Percentiles rank a stretch among this genome's conserved stretches.
These are phyloP conservation scores for Cataglyphis hispanica DNA, from an alignment of 1,140 invertebrate species.

Conservation along the genomic window DNA sequence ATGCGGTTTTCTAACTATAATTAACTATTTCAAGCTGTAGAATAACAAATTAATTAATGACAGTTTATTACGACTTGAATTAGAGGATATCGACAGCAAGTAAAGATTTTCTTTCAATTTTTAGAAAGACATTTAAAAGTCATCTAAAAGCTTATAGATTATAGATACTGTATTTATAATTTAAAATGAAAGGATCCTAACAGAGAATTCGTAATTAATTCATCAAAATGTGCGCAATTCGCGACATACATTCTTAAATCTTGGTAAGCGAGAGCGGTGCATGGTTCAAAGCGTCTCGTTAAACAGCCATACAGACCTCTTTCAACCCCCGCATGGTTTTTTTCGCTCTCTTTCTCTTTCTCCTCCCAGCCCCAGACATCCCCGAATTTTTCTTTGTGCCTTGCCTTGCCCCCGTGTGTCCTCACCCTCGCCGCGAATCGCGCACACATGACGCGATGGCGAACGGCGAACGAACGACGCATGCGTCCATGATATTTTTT, in stretches of 20 bases:
- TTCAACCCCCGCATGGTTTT: constrained; percentile 47
- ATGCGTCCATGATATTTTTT: constrained; percentile 70
- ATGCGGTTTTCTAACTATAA: neutral
- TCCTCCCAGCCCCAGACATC: constrained; percentile 56
- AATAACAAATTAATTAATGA: neutral
- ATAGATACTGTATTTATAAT: neutral
- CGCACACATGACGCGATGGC: constrained; percentile 77
- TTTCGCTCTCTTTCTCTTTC: constrained; percentile 33
- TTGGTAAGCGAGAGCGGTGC: constrained; percentile 48
- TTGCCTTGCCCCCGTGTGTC: constrained; percentile 34
- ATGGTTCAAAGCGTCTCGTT: constrained; percentile 60
- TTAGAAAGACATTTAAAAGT: neutral
- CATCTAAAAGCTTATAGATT: neutral
- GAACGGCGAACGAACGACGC: constrained; percentile 69
- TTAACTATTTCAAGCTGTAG: neutral
- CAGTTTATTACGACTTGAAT: neutral
- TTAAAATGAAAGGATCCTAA: neutral
- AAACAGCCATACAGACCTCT: constrained; percentile 64
- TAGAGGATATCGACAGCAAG: neutral
- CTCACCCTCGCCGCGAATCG: constrained; percentile 63
- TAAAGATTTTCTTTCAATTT: neutral
- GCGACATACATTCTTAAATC: constrained; percentile 56
- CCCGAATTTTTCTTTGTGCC: constrained; percentile 74
- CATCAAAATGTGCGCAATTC: constrained; percentile 35
- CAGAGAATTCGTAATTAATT: constrained; percentile 36